Evolutionary conservation across 2,113 vertebrate species (phyloP), one percentile per base, ranked within the genome.

Genomic region (Leucoraja erinaceus): DNA sequence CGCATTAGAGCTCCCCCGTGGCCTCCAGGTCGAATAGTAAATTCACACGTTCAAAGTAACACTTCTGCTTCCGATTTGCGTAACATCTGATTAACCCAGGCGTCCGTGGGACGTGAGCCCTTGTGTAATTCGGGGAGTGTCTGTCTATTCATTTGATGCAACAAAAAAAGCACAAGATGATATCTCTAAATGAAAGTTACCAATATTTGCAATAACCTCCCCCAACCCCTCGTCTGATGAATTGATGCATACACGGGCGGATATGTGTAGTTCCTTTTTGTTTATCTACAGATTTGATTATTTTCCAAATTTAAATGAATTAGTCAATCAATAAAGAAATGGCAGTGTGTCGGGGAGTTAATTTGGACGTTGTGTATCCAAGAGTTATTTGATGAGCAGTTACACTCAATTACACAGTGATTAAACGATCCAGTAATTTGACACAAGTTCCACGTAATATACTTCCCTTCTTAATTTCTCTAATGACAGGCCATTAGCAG

Each of bases 261-360:
- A 8, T 56, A 20, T 20, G 22, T 8, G 8, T 83, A 22, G 79
- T 83, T 56, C 72, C 28, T 56, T 61, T 59, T 31, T 83, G 54
- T 86, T 86, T 83, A 56, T 59, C 22, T 86, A 86, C 12, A 63
- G 83, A 86, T 86, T 63, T 63, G 59, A n/a, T 63, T 14, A 63
- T n/a, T 84, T 84, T 81, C 78, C 38, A 81, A 47, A 63, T 31
- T 86, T 86, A n/a, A 63, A 86, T 31, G 56, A 63, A 86, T 63
- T 86, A 86, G 18, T n/a, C n/a, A 63, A 86, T 18, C 16, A 63
- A 86, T 63, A 31, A 86, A 59, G 14, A 31, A 86, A 59, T 61
- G 61, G 31, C 56, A 4, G 10, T 18, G n/a, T 1, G 83, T n/a
- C 28, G 16, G 56, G 56, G 83, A 31, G 59, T 84, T 84, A 84